Percentiles rank a stretch among this genome's conserved stretches.
Evolutionary conservation across 2,113 vertebrate genomes (phyloP).

Genomic region (Sterrhoptilus dennistouni): DNA sequence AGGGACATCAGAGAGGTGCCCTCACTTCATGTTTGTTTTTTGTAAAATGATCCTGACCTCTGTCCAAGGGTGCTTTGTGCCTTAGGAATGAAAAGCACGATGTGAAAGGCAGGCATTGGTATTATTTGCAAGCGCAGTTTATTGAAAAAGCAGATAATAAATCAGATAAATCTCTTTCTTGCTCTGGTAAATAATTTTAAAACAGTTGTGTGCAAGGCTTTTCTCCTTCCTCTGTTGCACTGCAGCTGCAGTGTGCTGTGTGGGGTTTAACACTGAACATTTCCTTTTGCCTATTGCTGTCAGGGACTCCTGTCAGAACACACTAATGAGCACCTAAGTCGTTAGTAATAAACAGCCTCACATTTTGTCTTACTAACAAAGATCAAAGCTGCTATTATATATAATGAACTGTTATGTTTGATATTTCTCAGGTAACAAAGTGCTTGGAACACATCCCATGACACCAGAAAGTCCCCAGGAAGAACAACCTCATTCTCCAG

Average conservation of each 20-base stretch:
- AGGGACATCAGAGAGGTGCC: not conserved
- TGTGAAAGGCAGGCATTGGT: not conserved
- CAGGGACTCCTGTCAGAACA: not conserved
- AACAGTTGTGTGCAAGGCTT: not conserved
- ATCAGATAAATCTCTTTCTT: not conserved
- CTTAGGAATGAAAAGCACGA: not conserved
- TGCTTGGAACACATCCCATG: slow-evolving; percentile 22
- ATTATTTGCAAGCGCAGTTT: not conserved
- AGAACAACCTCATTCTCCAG: not conserved
- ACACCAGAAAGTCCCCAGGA: slow-evolving; percentile 17
- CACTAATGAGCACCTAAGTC: slow-evolving; percentile 31
- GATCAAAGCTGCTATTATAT: slow-evolving; percentile 17
- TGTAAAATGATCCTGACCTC: slow-evolving; percentile 4
- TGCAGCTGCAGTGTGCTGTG: not conserved
- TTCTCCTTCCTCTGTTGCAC: not conserved
- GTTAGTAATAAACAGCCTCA: slow-evolving; percentile 46
- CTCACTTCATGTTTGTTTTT: slow-evolving; percentile 23
- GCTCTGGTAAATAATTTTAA: not conserved
- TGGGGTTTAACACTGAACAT: not conserved
- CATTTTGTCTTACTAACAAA: slow-evolving; percentile 36
- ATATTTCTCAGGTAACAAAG: slow-evolving; percentile 63
- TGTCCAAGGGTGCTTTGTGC: not conserved
- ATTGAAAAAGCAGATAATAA: not conserved
- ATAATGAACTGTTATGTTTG: slow-evolving; percentile 48
- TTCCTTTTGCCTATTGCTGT: not conserved